phyloP scores from a whole-genome alignment of 2,888 invertebrate genomes.

The Rhorus exstirpatorius region DNA sequence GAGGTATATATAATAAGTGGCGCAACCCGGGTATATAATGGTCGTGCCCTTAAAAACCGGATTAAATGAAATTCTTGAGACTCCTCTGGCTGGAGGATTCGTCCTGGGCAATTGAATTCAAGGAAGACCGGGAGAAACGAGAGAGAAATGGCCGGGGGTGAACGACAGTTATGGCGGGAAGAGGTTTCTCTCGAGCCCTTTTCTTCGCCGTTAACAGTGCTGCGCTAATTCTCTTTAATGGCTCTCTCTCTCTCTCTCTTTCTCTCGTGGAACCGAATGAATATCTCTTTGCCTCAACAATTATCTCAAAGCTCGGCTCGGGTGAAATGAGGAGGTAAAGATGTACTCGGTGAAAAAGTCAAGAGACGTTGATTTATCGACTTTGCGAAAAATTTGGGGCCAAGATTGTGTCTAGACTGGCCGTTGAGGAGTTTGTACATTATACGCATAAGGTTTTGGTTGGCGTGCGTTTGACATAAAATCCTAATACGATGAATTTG shows the following conservation, averaged over 20 bases:
- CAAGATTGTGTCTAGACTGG: neutral
- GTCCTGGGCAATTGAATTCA: conserved; percentile 61
- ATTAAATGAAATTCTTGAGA: conserved; percentile 66
- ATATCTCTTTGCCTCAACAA: conserved; percentile 54
- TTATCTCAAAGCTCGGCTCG: conserved; percentile 29
- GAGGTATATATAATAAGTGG: neutral
- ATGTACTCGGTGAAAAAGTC: conserved; percentile 8
- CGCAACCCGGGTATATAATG: conserved; percentile 25
- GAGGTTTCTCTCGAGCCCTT: conserved; percentile 34
- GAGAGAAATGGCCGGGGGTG: conserved; percentile 7
- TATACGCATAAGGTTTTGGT: neutral
- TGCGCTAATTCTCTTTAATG: conserved; percentile 66
- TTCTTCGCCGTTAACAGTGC: conserved; percentile 54
- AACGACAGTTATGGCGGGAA: conserved; percentile 13
- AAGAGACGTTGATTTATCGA: conserved; percentile 21
- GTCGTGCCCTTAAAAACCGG: conserved; percentile 56
- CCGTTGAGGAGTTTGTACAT: neutral
- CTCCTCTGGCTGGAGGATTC: conserved; percentile 29
- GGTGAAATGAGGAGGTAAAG: conserved; percentile 10
- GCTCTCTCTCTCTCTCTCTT: conserved; percentile 48
- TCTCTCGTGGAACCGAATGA: conserved; percentile 37
- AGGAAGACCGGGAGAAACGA: conserved; percentile 44
- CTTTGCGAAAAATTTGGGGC: neutral
- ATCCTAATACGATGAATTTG: conserved; percentile 10
- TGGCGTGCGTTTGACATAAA: neutral